A percentile compares a stretch with the other conserved stretches of the same genome.
Evolutionary conservation across 64 coral and sea anemone genomes (phyloP).

Genomic region (Montipora sp.): DNA sequence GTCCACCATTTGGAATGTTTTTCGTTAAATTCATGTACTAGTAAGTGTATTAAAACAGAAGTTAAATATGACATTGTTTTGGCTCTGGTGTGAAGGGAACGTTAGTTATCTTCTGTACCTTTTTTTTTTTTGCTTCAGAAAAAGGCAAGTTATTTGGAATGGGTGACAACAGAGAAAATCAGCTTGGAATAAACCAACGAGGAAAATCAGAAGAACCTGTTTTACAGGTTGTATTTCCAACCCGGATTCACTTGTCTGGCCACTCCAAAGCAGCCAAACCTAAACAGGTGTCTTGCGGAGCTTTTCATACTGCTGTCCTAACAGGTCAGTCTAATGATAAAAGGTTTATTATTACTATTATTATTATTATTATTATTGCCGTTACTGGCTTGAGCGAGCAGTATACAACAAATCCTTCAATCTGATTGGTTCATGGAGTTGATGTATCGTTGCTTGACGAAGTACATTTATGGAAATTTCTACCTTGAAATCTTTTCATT

Average conservation of each 20-base stretch:
- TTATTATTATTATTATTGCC: background rate
- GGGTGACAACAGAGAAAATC: slow-evolving; percentile 82
- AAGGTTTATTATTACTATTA: background rate
- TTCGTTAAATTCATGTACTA: no score
- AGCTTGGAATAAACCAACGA: slow-evolving; percentile 75
- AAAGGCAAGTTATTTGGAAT: slow-evolving; percentile 79
- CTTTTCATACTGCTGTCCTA: slow-evolving; percentile 75
- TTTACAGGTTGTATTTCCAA: slow-evolving; percentile 53
- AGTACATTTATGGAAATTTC: no score
- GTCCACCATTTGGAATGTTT: no score
- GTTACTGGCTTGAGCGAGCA: no score
- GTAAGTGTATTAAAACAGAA: no score
- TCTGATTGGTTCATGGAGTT: no score
- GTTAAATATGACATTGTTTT: no score
- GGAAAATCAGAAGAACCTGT: slow-evolving; percentile 59
- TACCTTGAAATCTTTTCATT: no score
- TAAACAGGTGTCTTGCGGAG: slow-evolving; percentile 75
- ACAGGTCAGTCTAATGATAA: slow-evolving; percentile 65
- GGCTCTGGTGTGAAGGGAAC: no score
- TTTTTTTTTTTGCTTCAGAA: slow-evolving; percentile 42
- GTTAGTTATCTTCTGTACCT: background rate
- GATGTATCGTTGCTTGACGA: no score
- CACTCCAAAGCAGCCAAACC: slow-evolving; percentile 69
- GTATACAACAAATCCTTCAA: no score
- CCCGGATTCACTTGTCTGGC: slow-evolving; percentile 65